Evolutionary conservation across 1,140 invertebrate genomes (phyloP).

Genomic region (Pogonomyrmex californicus): DNA sequence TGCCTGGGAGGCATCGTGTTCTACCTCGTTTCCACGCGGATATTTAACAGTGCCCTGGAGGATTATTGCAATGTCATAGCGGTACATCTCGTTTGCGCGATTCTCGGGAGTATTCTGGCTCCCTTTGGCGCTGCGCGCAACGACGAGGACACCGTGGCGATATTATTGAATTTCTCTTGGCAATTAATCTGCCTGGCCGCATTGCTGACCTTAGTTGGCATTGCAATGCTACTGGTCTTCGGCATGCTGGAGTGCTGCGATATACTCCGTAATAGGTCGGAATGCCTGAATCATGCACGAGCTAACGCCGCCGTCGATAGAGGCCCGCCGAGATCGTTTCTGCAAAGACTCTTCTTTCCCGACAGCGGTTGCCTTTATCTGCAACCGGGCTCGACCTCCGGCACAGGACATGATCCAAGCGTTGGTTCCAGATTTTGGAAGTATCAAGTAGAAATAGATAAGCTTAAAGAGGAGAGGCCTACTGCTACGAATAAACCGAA

Average conservation of each 20-base stretch:
- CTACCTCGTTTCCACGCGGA: constrained; percentile 67
- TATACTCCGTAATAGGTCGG: constrained; percentile 74
- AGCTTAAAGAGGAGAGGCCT: not conserved
- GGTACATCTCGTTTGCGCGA: constrained; percentile 69
- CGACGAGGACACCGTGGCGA: not conserved
- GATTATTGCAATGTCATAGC: constrained; percentile 79
- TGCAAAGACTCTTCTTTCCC: constrained; percentile 65
- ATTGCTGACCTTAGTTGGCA: constrained; percentile 58
- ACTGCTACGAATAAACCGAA: not conserved
- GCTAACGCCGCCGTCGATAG: constrained; percentile 52
- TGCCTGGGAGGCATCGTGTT: constrained; percentile 70
- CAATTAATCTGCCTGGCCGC: constrained; percentile 74
- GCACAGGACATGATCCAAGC: not conserved
- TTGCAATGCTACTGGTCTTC: constrained; percentile 65
- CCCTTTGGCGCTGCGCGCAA: constrained; percentile 54
- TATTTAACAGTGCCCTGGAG: constrained; percentile 76
- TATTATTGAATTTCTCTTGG: constrained; percentile 73
- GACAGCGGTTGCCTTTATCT: constrained; percentile 67
- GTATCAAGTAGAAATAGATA: constrained; percentile 19
- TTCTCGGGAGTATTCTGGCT: constrained; percentile 70
- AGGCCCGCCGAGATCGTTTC: constrained; percentile 45
- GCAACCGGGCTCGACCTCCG: constrained; percentile 60
- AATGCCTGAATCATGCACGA: constrained; percentile 76
- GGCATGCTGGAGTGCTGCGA: constrained; percentile 56
- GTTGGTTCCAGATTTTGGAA: not conserved